Base-by-base conservation (phyloP, 2,888 invertebrate species). In the Junonia oenone region DNA sequence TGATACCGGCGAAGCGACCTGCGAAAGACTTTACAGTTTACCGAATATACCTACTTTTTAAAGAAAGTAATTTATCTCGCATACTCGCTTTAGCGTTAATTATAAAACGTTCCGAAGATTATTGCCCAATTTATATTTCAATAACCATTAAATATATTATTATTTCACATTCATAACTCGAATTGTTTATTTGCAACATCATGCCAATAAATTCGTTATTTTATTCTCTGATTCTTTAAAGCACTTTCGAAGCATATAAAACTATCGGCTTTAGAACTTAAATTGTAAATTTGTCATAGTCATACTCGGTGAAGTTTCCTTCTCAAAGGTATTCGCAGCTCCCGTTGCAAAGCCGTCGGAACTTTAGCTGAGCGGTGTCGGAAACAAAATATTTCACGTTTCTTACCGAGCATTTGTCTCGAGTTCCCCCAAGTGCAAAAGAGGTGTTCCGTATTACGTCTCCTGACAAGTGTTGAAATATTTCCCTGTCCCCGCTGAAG, bases 331-430 rank as follows among this genome's bases (percentile, higher is more conserved):
- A 66, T 71, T 55, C 63, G 65, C 64, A 68, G 61, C 63, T 52
- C 57, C 57, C 26, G 54, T 65, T 60, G 61, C 61, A 63, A 67
- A 58, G 55, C 55, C 59, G 54, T 38, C 56, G 45, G 52, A 68
- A 63, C 63, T 65, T 63, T 45, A 50, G 38, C 38, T 11, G 37
- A 31, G 17, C 46, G 29, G 13, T 49, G 53, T 43, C 47, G 49
- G 62, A 61, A 62, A 73, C 73, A 72, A 74, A 77, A 73, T 74
- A 69, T 68, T 67, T 63, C 66, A 61, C 69, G 55, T 62, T 72
- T 71, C 69, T 68, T 68, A 45, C 52, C 67, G 67, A 69, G 71
- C 72, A 78, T 76, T 75, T 68, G 78, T 81, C 81, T 77, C 76
- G 78, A 78, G 77, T 65, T 70, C 67, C 68, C 63, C 68, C 63